Base-by-base conservation (phyloP, 2,113 vertebrate genomes). In the Drymodes brunneopygia region DNA sequence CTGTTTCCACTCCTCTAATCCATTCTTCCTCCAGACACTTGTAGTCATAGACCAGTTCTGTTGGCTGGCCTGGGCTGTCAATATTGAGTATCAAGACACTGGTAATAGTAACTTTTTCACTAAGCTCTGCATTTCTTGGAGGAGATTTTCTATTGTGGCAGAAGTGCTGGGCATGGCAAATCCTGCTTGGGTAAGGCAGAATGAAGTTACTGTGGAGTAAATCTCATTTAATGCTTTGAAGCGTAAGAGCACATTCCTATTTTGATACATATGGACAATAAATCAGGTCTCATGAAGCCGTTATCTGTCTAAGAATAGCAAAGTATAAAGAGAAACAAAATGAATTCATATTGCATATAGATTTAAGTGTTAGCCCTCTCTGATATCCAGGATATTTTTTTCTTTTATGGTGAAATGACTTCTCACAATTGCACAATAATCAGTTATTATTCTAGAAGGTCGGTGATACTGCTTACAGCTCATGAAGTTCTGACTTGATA, bases 191-290 rank as follows among this genome's bases (percentile, higher is more conserved):
- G 60, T 95, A 94, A 97, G 95, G 94, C 91, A 90, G 96, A 94
- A 94, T 94, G 90, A 96, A 97, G 94, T 95, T 97, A 83, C 94
- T 91, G 96, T 88, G 92, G 93, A 97, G 94, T 95, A 96, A 97
- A 97, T 97, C 96, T 95, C 86, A 97, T 97, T 97, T 97, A 97
- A 97, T 96, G 96, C 96, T 78, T 93, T 64, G 74, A 91, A 95
- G 95, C 1, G 33, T 92, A 88, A 75, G 83, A 95, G 87, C 93
- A 77, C 92, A 92, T 96, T 94, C 87, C 80, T 83, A n/a, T 91
- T 95, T 95, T 82, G 90, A 92, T 96, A 86, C 54, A 86, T 80
- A 84, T 31, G 81, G 86, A 95, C 95, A 94, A 80, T 94, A 96
- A 97, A 94, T 95, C 87, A 45, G 92, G 92, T 85, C 88, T 95